Conservation (phyloP, 1,140 invertebrate species). For the Periplaneta americana region DNA sequence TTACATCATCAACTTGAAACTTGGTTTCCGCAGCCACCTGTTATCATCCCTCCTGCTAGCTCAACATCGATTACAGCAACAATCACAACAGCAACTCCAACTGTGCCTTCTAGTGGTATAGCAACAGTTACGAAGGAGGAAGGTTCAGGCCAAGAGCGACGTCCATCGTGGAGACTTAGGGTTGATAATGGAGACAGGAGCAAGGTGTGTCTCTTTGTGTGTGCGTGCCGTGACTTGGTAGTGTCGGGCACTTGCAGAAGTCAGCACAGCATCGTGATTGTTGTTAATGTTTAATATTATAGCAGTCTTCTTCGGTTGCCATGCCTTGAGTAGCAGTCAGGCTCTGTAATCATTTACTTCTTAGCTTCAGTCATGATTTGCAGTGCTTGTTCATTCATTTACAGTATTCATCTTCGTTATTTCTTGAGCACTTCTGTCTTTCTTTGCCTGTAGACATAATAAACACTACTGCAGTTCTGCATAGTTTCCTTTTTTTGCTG, state of each 20-base stretch:
- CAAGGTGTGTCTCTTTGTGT: conserved; percentile 56
- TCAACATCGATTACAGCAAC: conserved; percentile 48
- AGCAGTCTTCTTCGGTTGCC: background rate
- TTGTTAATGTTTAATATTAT: background rate
- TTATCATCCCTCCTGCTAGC: conserved; percentile 13
- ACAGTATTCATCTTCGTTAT: background rate
- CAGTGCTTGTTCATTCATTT: background rate
- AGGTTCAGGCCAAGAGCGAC: conserved; percentile 55
- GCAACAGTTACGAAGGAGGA: conserved; percentile 38
- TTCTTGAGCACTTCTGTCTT: background rate
- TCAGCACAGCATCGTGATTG: background rate
- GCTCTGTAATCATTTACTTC: background rate
- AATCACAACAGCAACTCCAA: conserved; percentile 45
- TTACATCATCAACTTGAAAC: background rate
- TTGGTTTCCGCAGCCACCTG: conserved; percentile 10
- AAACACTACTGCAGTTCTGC: background rate
- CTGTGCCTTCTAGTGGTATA: conserved; percentile 34
- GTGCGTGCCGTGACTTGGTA: background rate
- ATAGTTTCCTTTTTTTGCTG: background rate
- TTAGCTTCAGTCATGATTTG: background rate
- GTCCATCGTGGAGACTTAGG: conserved; percentile 84
- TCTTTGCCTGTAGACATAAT: background rate
- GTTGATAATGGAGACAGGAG: conserved; percentile 71
- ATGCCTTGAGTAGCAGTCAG: background rate
- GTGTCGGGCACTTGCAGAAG: background rate